Evolutionary conservation across 2,113 vertebrate species (phyloP).

Genomic region (Alaudala cheleensis): DNA sequence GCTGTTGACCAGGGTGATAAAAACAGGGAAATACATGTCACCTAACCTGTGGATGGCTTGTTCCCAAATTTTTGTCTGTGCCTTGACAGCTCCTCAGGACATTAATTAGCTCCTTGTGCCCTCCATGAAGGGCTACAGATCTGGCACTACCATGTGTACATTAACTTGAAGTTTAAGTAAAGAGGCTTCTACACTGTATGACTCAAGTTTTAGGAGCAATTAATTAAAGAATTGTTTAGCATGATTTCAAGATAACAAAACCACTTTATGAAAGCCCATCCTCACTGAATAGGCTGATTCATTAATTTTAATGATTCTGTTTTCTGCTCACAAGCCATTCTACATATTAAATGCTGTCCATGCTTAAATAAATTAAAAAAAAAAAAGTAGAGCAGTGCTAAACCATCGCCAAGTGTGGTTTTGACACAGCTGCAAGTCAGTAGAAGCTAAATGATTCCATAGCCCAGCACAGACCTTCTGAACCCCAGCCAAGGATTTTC

Average conservation of each 20-base stretch:
- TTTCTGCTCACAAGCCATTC: not conserved
- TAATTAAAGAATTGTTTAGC: not conserved
- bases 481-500: not conserved
- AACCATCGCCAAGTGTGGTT: not conserved
- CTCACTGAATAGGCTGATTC: not conserved
- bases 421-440: not conserved
- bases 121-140: not conserved
- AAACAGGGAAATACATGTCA: not conserved
- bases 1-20: not conserved
- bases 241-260: not conserved
- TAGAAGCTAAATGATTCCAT: not conserved
- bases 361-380: not conserved
- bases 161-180: not conserved
- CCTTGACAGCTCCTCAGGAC: not conserved
- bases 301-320: not conserved
- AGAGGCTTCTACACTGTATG: not conserved
- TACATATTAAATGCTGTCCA: not conserved
- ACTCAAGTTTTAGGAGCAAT: not conserved
- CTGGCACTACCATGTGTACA: not conserved
- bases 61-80: not conserved
- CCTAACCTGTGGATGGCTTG: not conserved
- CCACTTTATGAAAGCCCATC: not conserved
- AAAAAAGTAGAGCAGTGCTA: accelerated
- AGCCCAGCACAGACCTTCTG: not conserved
- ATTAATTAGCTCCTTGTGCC: not conserved